Evolutionary conservation across 2,113 vertebrate species (phyloP), one percentile per base, ranked within the genome.

Genomic region (Ardeotis arabs): DNA sequence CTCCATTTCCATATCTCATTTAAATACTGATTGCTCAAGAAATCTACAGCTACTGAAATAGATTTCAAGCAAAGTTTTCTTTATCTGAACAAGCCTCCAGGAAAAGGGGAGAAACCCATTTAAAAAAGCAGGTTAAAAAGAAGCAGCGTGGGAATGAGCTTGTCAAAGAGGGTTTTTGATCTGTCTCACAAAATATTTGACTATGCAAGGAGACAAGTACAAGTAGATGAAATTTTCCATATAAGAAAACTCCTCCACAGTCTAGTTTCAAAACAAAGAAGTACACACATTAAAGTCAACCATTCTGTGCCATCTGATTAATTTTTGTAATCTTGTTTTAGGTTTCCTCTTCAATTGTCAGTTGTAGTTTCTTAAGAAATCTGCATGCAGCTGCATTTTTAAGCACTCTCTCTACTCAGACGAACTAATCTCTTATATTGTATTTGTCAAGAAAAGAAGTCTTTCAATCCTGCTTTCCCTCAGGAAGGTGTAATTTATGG

Each of bases 181-280:
- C 89, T 95, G 92, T 97, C 95, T 97, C 96, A 95, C 96, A 95
- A 96, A 97, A 94, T 93, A 95, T 91, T 96, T 97, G 95, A 96
- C 96, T 96, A 23, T 91, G 88, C 90, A 79, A 96, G 92, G 73
- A 96, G 96, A 96, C 93, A 96, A 96, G 93, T 94, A 96, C 72
- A 95, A 92, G 96, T 63, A 94, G 96, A 95, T 95, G 88, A 94
- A 96, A 94, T 95, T 96, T 95, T 97, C 90, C 5, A 0, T 84
- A 72, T 84, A 96, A 96, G 92, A 95, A 94, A 96, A 97, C 93
- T 96, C 95, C 95, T 94, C 92, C 96, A 95, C 93, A 95, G 93
- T 94, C 95, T 96, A 96, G 93, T 90, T 95, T 85, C 90, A 96
- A 93, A 96, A 96, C 87, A 97, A 96, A 96, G 93, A 95, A 92